phyloP scores from a whole-genome alignment of 1,140 invertebrate species.

The Tribolium castaneum region DNA sequence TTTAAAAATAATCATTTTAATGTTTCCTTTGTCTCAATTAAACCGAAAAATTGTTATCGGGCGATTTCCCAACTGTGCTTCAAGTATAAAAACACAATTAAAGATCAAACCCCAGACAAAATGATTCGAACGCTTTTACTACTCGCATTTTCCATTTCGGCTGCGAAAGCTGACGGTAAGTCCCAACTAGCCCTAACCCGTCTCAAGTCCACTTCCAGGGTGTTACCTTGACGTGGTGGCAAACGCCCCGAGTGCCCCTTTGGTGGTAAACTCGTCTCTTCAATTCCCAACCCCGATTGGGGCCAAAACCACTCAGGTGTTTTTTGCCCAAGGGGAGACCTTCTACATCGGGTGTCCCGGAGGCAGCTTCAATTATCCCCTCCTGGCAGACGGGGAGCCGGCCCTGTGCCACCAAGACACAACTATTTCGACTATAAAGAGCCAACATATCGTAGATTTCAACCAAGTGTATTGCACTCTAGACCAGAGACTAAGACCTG shows the following conservation, averaged over 20 bases:
- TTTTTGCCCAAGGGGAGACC: neutral
- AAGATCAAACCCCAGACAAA: neutral
- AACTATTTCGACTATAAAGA: neutral
- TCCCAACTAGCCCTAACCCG: neutral
- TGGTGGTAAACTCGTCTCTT: neutral
- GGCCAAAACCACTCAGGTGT: neutral
- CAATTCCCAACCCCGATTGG: neutral
- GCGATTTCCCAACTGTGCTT: too few relatives aligned
- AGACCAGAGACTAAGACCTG: neutral
- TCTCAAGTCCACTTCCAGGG: neutral
- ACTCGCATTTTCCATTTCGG: neutral
- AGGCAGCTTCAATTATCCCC: neutral
- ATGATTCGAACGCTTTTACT: neutral
- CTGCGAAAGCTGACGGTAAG: neutral
- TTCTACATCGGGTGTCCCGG: neutral
- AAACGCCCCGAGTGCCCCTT: neutral
- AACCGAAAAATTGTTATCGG: too few relatives aligned
- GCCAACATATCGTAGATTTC: neutral
- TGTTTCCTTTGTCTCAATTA: too few relatives aligned
- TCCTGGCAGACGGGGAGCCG: neutral
- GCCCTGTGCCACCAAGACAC: neutral
- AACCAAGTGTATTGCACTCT: neutral
- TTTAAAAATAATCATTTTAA: too few relatives aligned
- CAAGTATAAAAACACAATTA: too few relatives aligned
- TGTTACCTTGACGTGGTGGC: neutral